Evolutionary conservation across 2,113 vertebrate genomes (phyloP), one percentile per base, ranked within the genome.

Genomic region (Ascaphus truei): DNA sequence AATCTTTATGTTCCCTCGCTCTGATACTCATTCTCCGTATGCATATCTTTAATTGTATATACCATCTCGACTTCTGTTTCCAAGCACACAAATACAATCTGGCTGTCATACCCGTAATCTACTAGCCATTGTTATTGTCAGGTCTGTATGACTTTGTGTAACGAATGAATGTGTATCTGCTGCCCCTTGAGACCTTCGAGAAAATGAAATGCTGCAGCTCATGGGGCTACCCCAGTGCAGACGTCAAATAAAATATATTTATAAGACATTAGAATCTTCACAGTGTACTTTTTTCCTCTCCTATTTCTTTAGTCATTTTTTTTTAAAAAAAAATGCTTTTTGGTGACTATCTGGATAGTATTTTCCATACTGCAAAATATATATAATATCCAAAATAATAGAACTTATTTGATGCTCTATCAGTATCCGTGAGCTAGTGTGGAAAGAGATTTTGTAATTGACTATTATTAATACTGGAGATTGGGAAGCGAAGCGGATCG

Each of bases 161-260:
- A 57, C 18, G 31, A 16, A 57, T 57, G 31, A 22, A 20, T 57
- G 29, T 57, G 18, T 57, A 57, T 57, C 27, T 33, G 30, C 29
- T 57, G 53, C 31, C 53, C 31, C 29, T 22, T 11, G 53, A 57
- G 53, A 57, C 53, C 53, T 31, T 34, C 9, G 34, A 57, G 53
- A 57, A 57, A 57, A 57, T 57, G 53, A 57, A 57, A 57, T 57
- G 53, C 29, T 34, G 29, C 20, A 57, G 53, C 53, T 22, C 53
- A 30, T 34, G 53, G 53, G 53, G 53, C 20, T 57, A 57, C 22
- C 31, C 29, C 34, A 31, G n/a, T 34, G 31, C 29, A 18, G n/a
- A 57, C 22, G 53, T 20, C 30, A 57, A 34, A 57, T 57, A 33
- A 57, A 57, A 57, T 31, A 33, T 57, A 57, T 57, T 57, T 57